These are phyloP conservation scores for Dione juno DNA, from an alignment of 2,888 invertebrate species.

Conservation along the genomic window DNA sequence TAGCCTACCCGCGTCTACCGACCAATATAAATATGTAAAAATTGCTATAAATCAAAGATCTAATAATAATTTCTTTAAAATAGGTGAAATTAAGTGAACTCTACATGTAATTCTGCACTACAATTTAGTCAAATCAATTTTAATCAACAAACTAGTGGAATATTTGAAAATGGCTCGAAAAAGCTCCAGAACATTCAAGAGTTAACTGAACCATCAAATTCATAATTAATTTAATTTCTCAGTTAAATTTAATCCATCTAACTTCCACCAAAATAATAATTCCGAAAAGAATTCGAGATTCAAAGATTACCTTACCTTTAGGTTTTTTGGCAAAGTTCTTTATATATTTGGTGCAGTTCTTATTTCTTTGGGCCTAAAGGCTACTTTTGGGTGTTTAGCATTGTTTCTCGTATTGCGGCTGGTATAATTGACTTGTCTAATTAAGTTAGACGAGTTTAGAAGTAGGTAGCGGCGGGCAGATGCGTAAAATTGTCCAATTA, in stretches of 20 bases:
- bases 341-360: not conserved
- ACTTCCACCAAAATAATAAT: slow-evolving; percentile 43
- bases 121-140: too few relatives aligned
- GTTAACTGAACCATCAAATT: not conserved
- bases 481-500: slow-evolving; percentile 55
- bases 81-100: too few relatives aligned
- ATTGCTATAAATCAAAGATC: too few relatives aligned
- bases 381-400: not conserved
- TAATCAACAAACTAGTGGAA: not conserved
- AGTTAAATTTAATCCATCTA: slow-evolving; percentile 51
- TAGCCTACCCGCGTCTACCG: too few relatives aligned
- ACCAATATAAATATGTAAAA: too few relatives aligned
- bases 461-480: slow-evolving; percentile 50
- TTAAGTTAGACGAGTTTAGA: slow-evolving; percentile 47
- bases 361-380: slow-evolving; percentile 3
- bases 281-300: slow-evolving; percentile 42
- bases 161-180: not conserved
- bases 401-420: not conserved
- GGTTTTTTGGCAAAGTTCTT: slow-evolving; percentile 27
- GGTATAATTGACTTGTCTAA: slow-evolving; percentile 44
- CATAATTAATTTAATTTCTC: slow-evolving; percentile 36
- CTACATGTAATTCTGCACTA: too few relatives aligned
- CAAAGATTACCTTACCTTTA: slow-evolving; percentile 39
- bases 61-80: too few relatives aligned
- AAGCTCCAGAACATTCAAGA: not conserved